Base-by-base conservation (phyloP, 2,797 vertebrate species). In the Novumbra hubbsi region DNA sequence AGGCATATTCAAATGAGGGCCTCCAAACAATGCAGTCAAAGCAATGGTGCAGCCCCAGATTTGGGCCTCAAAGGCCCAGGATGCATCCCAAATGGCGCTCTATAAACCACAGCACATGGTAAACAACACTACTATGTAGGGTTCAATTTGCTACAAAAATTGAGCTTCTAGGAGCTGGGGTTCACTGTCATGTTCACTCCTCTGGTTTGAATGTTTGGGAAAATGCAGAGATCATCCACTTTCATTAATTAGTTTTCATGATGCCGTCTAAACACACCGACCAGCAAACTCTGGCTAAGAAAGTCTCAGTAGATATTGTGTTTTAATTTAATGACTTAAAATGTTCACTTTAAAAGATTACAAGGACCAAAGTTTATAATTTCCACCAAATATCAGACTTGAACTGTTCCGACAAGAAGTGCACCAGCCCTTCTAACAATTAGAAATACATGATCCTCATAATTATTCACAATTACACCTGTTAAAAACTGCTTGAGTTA, bases 1-100 rank as follows among this genome's bases (percentile, higher is more conserved):
- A 93, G 93, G 93, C 83, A 92, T 92, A 95, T 96, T 96, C 93
- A 96, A 95, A 94, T 94, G 90, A 95, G 93, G 89, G 92, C 93
- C 84, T 86, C 87, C 91, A 93, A 93, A 96, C 95, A 96, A 96
- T 95, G 92, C 92, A 83, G 92, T 21, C n/a, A 11, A 7, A 24
- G 55, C 9, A 3, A n/a, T 90, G 90, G 93, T 92, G 85, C 83
- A 78, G 85, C 83, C 88, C 88, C 85, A 82, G 90, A 82, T 88
- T 88, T 81, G 84, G 73, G 84, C 70, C 30, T 48, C 68, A 32
- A 32, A 16, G 14, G 28, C 62, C 62, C 62, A 57, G n/a, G 1
- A 24, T 3, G 55, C 17, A 57, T n/a, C 19, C 50, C 50, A 52
- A 52, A 57, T 57, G n/a, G 55, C 4, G 21, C 55, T 21, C 55